Evolutionary conservation across 2,888 invertebrate species (phyloP).

Genomic region (Volucella inflata): DNA sequence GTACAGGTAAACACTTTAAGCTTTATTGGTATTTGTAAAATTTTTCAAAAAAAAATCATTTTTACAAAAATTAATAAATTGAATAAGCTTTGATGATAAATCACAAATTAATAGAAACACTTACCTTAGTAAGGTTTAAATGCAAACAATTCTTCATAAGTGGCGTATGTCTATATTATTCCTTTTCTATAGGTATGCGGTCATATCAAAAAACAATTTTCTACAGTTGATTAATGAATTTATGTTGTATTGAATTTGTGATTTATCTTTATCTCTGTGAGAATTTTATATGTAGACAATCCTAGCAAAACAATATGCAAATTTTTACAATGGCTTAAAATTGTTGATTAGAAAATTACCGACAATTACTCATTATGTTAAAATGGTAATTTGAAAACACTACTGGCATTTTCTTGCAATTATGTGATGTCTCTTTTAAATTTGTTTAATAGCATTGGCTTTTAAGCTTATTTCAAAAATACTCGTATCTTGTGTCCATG

Average conservation of each 20-base stretch:
- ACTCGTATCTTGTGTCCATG: neutral
- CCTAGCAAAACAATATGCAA: neutral
- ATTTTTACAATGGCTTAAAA: neutral
- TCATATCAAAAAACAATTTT: conserved; percentile 19
- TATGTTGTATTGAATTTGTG: conserved; percentile 1
- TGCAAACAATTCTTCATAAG: conserved; percentile 8
- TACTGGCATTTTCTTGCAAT: neutral
- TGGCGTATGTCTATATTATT: conserved; percentile 9
- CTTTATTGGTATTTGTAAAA: too few species aligned
- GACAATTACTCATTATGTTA: neutral
- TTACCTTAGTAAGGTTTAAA: conserved; percentile 2
- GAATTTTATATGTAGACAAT: neutral
- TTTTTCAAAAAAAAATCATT: too few species aligned
- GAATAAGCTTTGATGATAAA: neutral
- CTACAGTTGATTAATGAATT: conserved; percentile 17
- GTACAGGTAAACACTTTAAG: too few species aligned
- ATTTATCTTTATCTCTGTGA: conserved; percentile 17
- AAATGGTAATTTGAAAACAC: neutral
- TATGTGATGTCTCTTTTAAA: too few species aligned
- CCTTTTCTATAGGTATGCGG: conserved; percentile 11
- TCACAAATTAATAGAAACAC: conserved; percentile 21
- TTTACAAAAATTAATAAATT: too few species aligned
- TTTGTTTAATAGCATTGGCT: too few species aligned
- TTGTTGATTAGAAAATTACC: neutral
- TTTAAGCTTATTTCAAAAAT: neutral